Evolutionary conservation across 35 echinoderm and acorn worm genomes (phyloP).

Genomic region (Holothuria glaberrima): DNA sequence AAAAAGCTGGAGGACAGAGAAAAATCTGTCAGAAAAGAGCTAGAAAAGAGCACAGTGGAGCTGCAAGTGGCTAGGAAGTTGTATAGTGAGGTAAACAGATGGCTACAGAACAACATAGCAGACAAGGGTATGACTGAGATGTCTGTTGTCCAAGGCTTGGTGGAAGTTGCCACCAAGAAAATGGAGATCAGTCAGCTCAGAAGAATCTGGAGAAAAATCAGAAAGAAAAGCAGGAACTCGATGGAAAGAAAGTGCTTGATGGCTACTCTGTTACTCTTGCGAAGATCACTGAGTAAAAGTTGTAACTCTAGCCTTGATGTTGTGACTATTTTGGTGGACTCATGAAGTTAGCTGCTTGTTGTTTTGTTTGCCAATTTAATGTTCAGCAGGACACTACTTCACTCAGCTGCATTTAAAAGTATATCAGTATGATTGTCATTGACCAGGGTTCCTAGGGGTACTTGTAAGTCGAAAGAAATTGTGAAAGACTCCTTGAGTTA

Average conservation of each 20-base stretch:
- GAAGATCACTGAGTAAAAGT: constrained; percentile 13
- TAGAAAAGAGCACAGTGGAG: constrained; percentile 20
- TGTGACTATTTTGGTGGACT: too few species aligned
- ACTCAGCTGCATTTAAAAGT: constrained; percentile 13
- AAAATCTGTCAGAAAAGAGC: constrained; percentile 38
- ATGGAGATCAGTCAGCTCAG: constrained; percentile 49
- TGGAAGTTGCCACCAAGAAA: constrained; percentile 46
- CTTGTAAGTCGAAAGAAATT: background rate
- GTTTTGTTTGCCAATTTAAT: too few species aligned
- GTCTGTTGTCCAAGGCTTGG: constrained; percentile 38
- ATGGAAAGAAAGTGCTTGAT: too few species aligned
- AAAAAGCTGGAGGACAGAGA: too few species aligned
- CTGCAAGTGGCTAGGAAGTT: constrained; percentile 43
- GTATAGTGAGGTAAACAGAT: constrained; percentile 53
- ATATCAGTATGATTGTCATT: too few species aligned
- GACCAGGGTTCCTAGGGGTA: too few species aligned
- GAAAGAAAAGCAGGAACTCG: too few species aligned
- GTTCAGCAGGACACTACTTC: background rate
- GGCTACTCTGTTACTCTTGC: constrained; percentile 39
- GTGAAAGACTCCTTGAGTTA: too few species aligned
- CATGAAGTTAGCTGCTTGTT: too few species aligned
- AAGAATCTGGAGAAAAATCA: constrained; percentile 27
- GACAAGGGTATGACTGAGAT: constrained; percentile 38
- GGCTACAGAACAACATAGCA: constrained; percentile 48
- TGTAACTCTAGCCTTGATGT: too few species aligned